phyloP scores from a whole-genome alignment of 2,797 vertebrate species.

The Crocodylus rhombifer region DNA sequence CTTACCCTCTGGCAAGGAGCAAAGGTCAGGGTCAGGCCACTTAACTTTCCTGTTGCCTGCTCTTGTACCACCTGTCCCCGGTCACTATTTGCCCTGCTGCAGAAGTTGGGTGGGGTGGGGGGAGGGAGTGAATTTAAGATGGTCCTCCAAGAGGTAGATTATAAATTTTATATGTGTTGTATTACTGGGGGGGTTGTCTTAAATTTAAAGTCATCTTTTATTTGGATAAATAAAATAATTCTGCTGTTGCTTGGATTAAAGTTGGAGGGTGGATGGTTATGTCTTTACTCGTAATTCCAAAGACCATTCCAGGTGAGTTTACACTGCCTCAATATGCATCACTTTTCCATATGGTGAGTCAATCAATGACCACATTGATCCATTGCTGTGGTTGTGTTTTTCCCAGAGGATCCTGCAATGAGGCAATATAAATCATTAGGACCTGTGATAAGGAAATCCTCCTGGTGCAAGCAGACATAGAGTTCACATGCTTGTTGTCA shows the following conservation, averaged over 20 bases:
- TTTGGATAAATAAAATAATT: slow-evolving; percentile 24
- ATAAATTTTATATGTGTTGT: too few species aligned
- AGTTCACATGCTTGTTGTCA: slow-evolving; percentile 45
- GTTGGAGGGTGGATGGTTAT: slow-evolving; percentile 46
- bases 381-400: slow-evolving; percentile 42
- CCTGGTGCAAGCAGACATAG: slow-evolving; percentile 65
- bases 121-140: too few species aligned
- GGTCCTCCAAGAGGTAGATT: too few species aligned
- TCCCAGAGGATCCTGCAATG: slow-evolving; percentile 66
- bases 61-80: too few species aligned
- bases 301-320: slow-evolving; percentile 44
- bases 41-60: too few species aligned
- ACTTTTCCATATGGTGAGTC: slow-evolving; percentile 55
- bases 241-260: slow-evolving; percentile 57
- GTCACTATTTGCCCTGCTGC: too few species aligned
- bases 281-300: slow-evolving; percentile 19
- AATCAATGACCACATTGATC: slow-evolving; percentile 75
- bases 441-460: slow-evolving; percentile 79
- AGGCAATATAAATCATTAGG: slow-evolving; percentile 76
- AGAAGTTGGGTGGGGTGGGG: too few species aligned
- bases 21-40: too few species aligned
- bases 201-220: too few species aligned
- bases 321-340: slow-evolving; percentile 64
- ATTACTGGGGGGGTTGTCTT: too few species aligned
- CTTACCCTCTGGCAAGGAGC: too few species aligned